A percentile compares a stretch with the other conserved stretches of the same genome.
Conservation (phyloP, 2,888 invertebrate species). For the Scelioninae gen. 2 region DNA sequence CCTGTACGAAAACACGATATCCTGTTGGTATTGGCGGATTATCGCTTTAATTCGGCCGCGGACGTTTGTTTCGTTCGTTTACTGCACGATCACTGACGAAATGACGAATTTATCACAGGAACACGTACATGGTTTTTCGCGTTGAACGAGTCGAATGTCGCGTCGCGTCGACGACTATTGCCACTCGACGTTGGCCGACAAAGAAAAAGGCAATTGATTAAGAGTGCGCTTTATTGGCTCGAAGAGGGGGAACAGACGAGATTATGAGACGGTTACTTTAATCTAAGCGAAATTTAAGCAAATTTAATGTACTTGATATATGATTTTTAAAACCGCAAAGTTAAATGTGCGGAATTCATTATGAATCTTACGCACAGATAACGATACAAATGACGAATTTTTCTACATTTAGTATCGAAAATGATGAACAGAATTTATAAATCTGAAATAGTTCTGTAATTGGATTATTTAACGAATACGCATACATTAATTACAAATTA, state of each 20-base stretch:
- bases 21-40: slow-evolving; percentile 8
- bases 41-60: slow-evolving; percentile 51
- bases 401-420: too few species aligned
- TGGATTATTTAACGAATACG: too few species aligned
- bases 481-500: too few species aligned
- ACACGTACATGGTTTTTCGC: slow-evolving; percentile 2
- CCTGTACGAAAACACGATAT: slow-evolving; percentile 43
- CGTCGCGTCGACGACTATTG: slow-evolving; percentile 38
- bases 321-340: too few species aligned
- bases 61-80: slow-evolving; percentile 28
- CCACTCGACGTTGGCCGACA: slow-evolving; percentile 27
- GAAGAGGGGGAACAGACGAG: slow-evolving; percentile 12
- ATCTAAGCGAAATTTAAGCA: too few species aligned
- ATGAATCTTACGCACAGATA: too few species aligned
- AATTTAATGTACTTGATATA: too few species aligned
- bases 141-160: slow-evolving; percentile 14
- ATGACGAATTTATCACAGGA: slow-evolving; percentile 10
- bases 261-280: too few species aligned
- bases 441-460: too few species aligned
- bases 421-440: too few species aligned
- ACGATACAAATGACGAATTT: too few species aligned
- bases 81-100: slow-evolving; percentile 14
- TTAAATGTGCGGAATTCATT: too few species aligned
- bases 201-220: slow-evolving; percentile 36
- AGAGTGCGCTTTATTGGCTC: slow-evolving; percentile 15